Evolutionary conservation across 2,888 invertebrate species (phyloP).

Genomic region (Dicycla oo): DNA sequence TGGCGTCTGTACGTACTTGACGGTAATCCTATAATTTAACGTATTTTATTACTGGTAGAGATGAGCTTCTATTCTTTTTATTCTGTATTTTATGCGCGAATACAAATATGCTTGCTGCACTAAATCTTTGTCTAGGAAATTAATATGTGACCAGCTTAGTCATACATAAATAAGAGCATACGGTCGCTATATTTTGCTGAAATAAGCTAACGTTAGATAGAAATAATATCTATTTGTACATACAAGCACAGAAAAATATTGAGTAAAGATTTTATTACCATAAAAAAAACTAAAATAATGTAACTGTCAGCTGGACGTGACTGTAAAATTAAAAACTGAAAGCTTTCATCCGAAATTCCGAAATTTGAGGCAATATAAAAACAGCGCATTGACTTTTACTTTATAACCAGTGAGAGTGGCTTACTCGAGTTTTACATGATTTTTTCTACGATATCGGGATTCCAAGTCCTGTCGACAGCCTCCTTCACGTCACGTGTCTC

Average conservation of each 20-base stretch:
- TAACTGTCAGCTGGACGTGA: slow-evolving; percentile 9
- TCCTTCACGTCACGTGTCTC: slow-evolving; percentile 60
- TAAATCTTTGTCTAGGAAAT: slow-evolving; percentile 28
- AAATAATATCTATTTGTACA: neutral
- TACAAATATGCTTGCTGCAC: slow-evolving; percentile 30
- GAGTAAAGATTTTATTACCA: neutral
- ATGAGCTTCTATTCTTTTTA: slow-evolving; percentile 51
- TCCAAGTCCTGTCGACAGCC: slow-evolving; percentile 45
- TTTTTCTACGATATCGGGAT: slow-evolving; percentile 55
- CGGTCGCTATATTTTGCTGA: neutral
- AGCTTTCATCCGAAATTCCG: slow-evolving; percentile 25
- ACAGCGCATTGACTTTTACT: slow-evolving; percentile 46
- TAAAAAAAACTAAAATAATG: slow-evolving; percentile 2
- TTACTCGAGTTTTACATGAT: slow-evolving; percentile 58
- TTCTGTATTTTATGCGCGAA: slow-evolving; percentile 39
- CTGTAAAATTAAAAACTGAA: slow-evolving; percentile 22
- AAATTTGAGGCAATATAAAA: slow-evolving; percentile 35
- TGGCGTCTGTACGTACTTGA: slow-evolving; percentile 56
- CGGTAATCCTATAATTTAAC: slow-evolving; percentile 61
- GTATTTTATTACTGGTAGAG: slow-evolving; percentile 58
- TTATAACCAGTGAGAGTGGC: slow-evolving; percentile 47
- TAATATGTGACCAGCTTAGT: slow-evolving; percentile 15
- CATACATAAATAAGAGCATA: neutral
- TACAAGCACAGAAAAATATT: neutral
- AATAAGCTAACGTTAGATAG: neutral